Evolutionary conservation across 1,140 invertebrate genomes (phyloP), one percentile per base, ranked within the genome.

Genomic region (Cephus cinctus): DNA sequence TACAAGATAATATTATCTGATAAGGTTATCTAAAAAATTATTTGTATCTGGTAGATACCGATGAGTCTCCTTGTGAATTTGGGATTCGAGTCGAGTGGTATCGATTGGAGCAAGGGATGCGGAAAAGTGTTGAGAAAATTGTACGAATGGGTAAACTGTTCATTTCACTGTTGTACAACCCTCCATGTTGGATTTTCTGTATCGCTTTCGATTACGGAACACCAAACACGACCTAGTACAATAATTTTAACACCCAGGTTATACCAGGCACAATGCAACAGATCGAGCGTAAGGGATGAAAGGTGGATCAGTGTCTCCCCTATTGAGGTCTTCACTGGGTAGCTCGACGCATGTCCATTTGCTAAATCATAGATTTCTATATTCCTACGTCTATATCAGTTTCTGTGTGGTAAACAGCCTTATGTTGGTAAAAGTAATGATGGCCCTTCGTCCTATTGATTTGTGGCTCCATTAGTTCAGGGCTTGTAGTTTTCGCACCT

Each of bases 381-480:
- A 40, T 54, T 57, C 45, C 43, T 53, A 51, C 54, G 57, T 65
- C 50, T 60, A 57, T 67, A 63, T 66, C 52, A 21, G 40, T 44
- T 50, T 49, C 14, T 67, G 62, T 71, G 72, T 64, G 72, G 73
- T 75, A 73, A 75, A 76, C 73, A 75, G 66, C 65, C 68, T 54
- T 73, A 64, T 54, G 44, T 69, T 69, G 59, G 63, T 63, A 59
- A 65, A 69, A 69, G 65, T 73, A 73, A 75, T 72, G 71, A 75
- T 71, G 65, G 59, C 56, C 62, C 64, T 69, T 69, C 63, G 63
- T 54, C 45, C 58, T 61, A 73, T 76, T 76, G 73, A 75, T 76
- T 74, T 75, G 72, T 74, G 53, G 68, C 67, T 71, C 67, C 63
- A 76, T 76, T 75, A 75, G 69, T 70, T 75, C 57, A 65, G 64